Conservation (phyloP, 2,888 invertebrate genomes). For the Lathronympha strigana region DNA sequence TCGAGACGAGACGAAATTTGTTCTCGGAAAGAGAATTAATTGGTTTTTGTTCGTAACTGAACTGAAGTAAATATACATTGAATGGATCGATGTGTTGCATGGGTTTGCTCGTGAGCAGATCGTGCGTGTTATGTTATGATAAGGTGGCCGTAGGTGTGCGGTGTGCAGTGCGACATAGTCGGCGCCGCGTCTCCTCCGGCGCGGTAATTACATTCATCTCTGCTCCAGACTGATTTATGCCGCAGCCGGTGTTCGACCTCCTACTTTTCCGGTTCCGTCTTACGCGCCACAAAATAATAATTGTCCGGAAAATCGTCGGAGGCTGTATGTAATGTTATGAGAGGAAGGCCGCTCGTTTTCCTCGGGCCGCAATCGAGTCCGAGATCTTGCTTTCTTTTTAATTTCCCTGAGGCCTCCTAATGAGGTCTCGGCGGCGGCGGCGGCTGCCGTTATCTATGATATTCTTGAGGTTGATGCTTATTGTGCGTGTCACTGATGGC, state of each 20-base stretch:
- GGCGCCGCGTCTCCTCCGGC: slow-evolving; percentile 56
- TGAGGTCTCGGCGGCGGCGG: slow-evolving; percentile 79
- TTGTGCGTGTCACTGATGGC: slow-evolving; percentile 85
- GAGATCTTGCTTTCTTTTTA: slow-evolving; percentile 84
- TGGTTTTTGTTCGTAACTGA: slow-evolving; percentile 56
- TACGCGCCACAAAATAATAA: slow-evolving; percentile 85
- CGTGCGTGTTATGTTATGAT: slow-evolving; percentile 8
- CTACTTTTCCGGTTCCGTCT: slow-evolving; percentile 75
- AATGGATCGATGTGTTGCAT: slow-evolving; percentile 44
- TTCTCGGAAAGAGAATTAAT: slow-evolving; percentile 72
- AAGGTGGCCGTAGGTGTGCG: background rate
- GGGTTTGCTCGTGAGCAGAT: background rate
- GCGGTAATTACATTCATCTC: slow-evolving; percentile 72
- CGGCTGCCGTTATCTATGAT: slow-evolving; percentile 82
- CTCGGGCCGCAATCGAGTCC: slow-evolving; percentile 81
- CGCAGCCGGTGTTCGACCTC: slow-evolving; percentile 57
- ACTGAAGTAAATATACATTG: slow-evolving; percentile 44
- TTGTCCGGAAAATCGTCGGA: slow-evolving; percentile 82
- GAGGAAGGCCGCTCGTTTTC: slow-evolving; percentile 79
- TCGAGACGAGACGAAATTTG: slow-evolving; percentile 71
- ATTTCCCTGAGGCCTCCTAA: slow-evolving; percentile 85
- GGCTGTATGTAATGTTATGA: slow-evolving; percentile 84
- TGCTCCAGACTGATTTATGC: slow-evolving; percentile 72
- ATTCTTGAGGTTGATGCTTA: slow-evolving; percentile 85
- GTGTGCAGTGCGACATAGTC: slow-evolving; percentile 2